Base-by-base conservation (phyloP, 2,797 vertebrate species). In the Peromyscus attwateri region DNA sequence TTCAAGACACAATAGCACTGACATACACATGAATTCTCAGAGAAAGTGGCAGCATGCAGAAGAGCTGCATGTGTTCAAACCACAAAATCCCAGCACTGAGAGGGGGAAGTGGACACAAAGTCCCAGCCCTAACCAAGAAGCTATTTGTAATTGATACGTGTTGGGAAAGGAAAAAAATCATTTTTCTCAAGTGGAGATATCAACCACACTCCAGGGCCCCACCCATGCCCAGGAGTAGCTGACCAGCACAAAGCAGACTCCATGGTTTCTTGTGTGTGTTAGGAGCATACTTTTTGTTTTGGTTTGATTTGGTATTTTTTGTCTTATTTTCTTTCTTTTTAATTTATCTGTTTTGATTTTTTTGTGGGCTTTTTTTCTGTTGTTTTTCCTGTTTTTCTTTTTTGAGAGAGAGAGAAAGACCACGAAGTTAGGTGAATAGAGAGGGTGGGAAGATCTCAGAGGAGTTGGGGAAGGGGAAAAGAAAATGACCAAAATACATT, bases 351-450 rank as follows among this genome's bases (percentile, higher is more conserved):
- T 49, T 85, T 85, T 85, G 43, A n/a, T 49, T 85, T 37, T 37
- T 31, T 49, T 68, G 10, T 49, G 43, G 2, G 3, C 0, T 46
- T 46, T 62, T 62, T 66, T 29, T 49, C 62, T 73, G n/a, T 46
- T 31, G 16, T 55, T 55, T 8, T 85, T 68, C 23, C 62, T 29
- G 7, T 4, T 29, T 83, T 49, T 25, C 5, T 46, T 43, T 68
- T 84, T 49, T 49, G 31, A 85, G 43, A 85, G 31, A 85, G 43
- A 68, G 64, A 83, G 25, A 70, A 85, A 85, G n/a, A n/a, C 52
- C 43, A 85, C n/a, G 12, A 49, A n/a, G 43, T 25, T 52, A 7
- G 19, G 19, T 70, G 83, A 70, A 16, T 16, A 25, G 12, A 6
- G 31, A 85, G 11, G 6, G 25, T 21, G 21, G 29, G 29, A 66